These are phyloP conservation scores for Sphecodes monilicornis DNA, from an alignment of 2,888 invertebrate species.

Conservation along the genomic window DNA sequence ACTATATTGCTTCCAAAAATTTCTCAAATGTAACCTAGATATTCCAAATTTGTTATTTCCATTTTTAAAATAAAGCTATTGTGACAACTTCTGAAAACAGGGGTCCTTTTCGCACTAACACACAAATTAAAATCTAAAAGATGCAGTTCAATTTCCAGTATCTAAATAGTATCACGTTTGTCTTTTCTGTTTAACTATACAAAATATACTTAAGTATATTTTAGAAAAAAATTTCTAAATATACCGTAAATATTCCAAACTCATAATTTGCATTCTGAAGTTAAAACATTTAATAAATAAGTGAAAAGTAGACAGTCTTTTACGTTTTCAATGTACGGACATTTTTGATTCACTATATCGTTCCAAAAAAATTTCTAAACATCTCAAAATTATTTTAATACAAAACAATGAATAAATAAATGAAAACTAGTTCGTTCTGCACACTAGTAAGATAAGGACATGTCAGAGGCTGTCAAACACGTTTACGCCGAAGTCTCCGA, in stretches of 20 bases:
- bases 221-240: too few species aligned
- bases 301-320: background rate
- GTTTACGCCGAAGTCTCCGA: constrained; percentile 1
- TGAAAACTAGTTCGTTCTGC: background rate
- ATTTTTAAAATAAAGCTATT: too few species aligned
- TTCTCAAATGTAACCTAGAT: background rate
- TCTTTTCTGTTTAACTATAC: too few species aligned
- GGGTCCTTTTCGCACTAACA: too few species aligned
- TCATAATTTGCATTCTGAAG: background rate
- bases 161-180: too few species aligned
- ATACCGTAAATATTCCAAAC: background rate
- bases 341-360: background rate
- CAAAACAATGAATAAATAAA: background rate
- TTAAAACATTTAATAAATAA: background rate
- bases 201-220: too few species aligned
- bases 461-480: background rate
- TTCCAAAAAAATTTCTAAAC: background rate
- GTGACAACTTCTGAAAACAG: too few species aligned
- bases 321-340: background rate
- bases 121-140: too few species aligned
- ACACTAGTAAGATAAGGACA: background rate
- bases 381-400: background rate
- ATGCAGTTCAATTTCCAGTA: too few species aligned
- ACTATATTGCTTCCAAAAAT: background rate
- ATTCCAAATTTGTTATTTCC: background rate